Evolutionary conservation across 2,888 invertebrate genomes (phyloP), one percentile per base, ranked within the genome.

Genomic region (Scaptomyza flava): DNA sequence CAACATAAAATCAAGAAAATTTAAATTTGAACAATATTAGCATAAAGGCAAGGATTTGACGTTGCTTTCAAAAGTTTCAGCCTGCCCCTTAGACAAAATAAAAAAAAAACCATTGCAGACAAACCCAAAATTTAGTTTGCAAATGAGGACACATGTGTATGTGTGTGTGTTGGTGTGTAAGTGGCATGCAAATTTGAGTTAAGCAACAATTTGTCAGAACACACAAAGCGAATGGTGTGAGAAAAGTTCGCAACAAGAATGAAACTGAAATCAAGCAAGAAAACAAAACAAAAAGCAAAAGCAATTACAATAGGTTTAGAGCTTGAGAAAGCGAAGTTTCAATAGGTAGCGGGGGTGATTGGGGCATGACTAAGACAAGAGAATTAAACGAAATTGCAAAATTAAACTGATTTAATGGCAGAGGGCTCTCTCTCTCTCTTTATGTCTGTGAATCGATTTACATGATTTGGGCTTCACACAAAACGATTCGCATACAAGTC

Each of bases 311-410:
- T 60, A 54, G 59, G 50, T 34, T 51, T 50, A 38, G 36, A 36
- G 20, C 42, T 45, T 20, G 50, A 5, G 6, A 14, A 38, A 6
- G 14, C 2, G 11, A 23, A 2, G 5, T 0, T 36, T 12, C 9
- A n/a, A 1, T 0, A 2, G 33, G 9, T 23, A 31, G 43, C 27
- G 34, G 12, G 47, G 30, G 9, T 6, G 30, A 2, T 30, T 23
- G 30, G 31, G 30, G 9, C 23, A 20, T 12, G 11, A 33, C 41
- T 23, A 61, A 59, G 64, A 60, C 67, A 79, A 66, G 76, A 68
- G 80, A 82, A 86, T 78, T 81, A 82, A 83, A 80, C 65, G 79
- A 84, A 82, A 80, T 85, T 81, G 81, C 66, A 82, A 87, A 83
- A 87, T 84, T 87, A 82, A 83, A 86, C 70, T 68, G 81, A 87